phyloP scores from a whole-genome alignment of 2,797 vertebrate genomes.

The Propithecus perrieri region DNA sequence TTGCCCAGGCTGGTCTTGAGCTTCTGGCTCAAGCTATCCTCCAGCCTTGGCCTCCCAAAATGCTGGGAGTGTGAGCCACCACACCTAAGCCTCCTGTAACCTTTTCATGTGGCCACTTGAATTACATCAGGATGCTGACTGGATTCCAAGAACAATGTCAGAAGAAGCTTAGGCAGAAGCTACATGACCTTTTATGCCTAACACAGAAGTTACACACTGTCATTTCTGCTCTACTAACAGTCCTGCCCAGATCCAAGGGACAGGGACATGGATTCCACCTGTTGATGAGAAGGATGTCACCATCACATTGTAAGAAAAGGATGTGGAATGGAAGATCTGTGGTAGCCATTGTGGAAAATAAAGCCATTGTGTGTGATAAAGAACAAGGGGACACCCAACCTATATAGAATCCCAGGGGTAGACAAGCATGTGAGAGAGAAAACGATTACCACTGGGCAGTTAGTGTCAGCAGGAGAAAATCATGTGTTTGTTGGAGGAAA shows the following conservation, averaged over 20 bases:
- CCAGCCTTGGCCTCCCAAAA: no score
- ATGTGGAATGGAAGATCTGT: background rate
- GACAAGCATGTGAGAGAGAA: background rate
- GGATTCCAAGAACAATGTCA: background rate
- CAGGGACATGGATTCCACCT: background rate
- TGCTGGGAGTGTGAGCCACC: no score
- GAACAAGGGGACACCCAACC: rapidly evolving
- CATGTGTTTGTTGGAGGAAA: background rate
- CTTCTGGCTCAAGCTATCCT: no score
- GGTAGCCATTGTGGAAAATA: background rate
- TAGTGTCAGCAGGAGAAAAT: background rate
- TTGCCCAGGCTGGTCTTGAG: no score
- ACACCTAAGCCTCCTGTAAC: background rate
- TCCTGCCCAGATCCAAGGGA: background rate
- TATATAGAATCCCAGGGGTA: background rate
- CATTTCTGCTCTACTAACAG: background rate
- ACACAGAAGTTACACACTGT: background rate
- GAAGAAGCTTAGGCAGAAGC: background rate
- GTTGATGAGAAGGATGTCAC: background rate
- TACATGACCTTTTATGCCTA: background rate
- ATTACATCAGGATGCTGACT: background rate
- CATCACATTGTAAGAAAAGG: background rate
- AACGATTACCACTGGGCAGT: background rate
- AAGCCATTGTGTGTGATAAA: background rate
- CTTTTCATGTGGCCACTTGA: background rate